Evolutionary conservation across 2,797 vertebrate genomes (phyloP).

Genomic region (Falco rusticolus): DNA sequence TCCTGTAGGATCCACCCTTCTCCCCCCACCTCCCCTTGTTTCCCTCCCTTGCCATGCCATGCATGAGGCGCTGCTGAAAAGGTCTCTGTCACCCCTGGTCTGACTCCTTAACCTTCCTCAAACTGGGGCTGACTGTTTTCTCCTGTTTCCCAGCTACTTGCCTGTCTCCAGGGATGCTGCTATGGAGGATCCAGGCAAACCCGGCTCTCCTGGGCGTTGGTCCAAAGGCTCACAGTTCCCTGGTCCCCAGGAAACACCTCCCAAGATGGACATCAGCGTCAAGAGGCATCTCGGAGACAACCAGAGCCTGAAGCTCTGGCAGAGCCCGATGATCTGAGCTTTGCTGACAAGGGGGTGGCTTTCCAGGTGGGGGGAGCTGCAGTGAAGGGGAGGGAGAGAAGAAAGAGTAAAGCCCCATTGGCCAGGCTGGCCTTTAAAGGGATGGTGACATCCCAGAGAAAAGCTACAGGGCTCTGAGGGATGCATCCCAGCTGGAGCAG

Average conservation of each 20-base stretch:
- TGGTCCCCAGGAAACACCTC: background rate
- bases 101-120: background rate
- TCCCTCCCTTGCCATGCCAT: background rate
- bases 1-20: background rate
- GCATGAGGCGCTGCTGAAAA: background rate
- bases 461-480: background rate
- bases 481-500: background rate
- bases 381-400: background rate
- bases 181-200: background rate
- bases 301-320: background rate
- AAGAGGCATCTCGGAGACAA: background rate
- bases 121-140: background rate
- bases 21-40: background rate
- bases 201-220: background rate
- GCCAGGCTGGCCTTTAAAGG: background rate
- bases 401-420: background rate
- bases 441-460: background rate
- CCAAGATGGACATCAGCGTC: background rate
- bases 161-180: background rate
- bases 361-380: background rate
- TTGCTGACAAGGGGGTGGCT: background rate
- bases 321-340: background rate
- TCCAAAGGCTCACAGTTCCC: background rate
- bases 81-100: background rate
- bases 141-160: background rate